Conservation (phyloP, 2,888 invertebrate genomes). For the Ophonus ardosiacus region DNA sequence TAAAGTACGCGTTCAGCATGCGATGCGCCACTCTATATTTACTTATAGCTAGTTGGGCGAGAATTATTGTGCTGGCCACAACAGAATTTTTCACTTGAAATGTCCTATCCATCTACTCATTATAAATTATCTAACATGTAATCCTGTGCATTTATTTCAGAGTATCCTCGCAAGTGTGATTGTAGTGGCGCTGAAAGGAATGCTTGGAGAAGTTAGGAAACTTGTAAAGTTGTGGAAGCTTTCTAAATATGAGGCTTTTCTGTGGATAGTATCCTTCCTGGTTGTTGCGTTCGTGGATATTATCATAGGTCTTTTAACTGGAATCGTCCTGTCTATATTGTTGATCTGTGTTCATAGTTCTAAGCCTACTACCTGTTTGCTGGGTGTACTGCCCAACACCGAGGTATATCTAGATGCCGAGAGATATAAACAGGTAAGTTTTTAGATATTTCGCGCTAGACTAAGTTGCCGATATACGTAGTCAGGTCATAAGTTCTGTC, state of each 20-base stretch:
- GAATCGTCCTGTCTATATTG: conserved; percentile 84
- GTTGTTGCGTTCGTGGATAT: conserved; percentile 88
- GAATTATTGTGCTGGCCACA: too few species aligned
- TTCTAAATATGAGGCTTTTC: conserved; percentile 87
- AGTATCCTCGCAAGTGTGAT: conserved; percentile 90
- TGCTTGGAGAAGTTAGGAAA: conserved; percentile 86
- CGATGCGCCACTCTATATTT: too few species aligned
- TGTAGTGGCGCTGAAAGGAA: conserved; percentile 88
- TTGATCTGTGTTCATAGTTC: conserved; percentile 86
- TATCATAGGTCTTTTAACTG: conserved; percentile 85
- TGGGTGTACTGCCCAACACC: conserved; percentile 85
- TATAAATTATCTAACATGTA: too few species aligned
- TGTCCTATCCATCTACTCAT: too few species aligned
- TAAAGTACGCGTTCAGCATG: too few species aligned
- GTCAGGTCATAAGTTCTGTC: too few species aligned
- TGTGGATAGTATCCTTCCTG: conserved; percentile 90
- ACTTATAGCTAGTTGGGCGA: too few species aligned
- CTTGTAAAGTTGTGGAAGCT: conserved; percentile 85
- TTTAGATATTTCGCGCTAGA: too few species aligned
- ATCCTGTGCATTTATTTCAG: conserved; percentile 74
- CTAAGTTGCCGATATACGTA: too few species aligned
- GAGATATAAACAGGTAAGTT: conserved; percentile 83
- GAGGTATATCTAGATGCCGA: conserved; percentile 86
- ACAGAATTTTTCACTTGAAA: too few species aligned
- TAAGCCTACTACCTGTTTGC: conserved; percentile 82